Conservation (phyloP, 2,888 invertebrate genomes). For the Lobophora halterata region DNA sequence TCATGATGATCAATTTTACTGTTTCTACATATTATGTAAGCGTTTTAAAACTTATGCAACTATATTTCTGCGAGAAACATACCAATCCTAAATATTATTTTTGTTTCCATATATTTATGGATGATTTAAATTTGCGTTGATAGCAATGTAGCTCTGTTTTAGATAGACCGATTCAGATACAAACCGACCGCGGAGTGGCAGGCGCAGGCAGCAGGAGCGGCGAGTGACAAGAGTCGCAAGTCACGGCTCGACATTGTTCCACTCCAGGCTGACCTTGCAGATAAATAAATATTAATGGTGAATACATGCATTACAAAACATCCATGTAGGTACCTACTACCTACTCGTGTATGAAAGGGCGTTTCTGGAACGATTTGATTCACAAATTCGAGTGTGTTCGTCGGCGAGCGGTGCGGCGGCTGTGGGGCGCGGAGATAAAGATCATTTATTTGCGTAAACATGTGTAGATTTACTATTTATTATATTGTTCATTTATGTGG, state of each 20-base stretch:
- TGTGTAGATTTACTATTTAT: too few relatives aligned
- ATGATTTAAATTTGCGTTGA: too few relatives aligned
- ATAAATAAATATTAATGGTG: conserved; percentile 16
- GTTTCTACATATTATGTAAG: too few relatives aligned
- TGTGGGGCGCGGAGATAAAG: too few relatives aligned
- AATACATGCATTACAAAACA: conserved; percentile 15
- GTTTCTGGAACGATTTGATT: conserved; percentile 15
- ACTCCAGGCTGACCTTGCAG: conserved; percentile 13
- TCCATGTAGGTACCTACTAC: too few relatives aligned
- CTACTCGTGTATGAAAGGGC: conserved; percentile 21
- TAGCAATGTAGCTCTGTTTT: neutral
- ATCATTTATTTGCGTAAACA: too few relatives aligned
- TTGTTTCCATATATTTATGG: too few relatives aligned
- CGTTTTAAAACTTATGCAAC: too few relatives aligned
- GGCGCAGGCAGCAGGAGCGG: neutral
- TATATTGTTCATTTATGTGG: conserved; percentile 1
- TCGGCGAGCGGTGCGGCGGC: neutral
- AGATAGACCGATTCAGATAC: neutral
- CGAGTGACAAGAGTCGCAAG: conserved; percentile 6
- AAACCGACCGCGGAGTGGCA: neutral
- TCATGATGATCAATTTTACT: too few relatives aligned
- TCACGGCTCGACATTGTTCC: conserved; percentile 12
- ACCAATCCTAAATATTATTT: too few relatives aligned
- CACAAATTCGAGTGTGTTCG: conserved; percentile 10
- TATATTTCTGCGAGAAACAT: too few relatives aligned